Evolutionary conservation across 2,797 vertebrate genomes (phyloP).

Genomic region (Rhabdomys pumilio): DNA sequence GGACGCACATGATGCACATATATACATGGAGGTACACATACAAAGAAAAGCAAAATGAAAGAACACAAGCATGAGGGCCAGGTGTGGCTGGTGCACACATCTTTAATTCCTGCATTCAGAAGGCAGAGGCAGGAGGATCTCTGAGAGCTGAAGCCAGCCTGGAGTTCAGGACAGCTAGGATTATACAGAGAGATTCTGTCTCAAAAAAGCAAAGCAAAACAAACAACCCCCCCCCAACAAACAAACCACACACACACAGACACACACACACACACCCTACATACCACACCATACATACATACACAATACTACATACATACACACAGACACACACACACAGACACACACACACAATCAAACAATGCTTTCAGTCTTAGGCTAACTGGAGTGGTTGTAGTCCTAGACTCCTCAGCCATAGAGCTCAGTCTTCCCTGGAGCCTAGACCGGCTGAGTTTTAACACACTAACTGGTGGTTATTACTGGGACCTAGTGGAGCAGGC

Average conservation of each 20-base stretch:
- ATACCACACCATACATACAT: neutral
- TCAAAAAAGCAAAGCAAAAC: neutral
- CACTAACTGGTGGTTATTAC: neutral
- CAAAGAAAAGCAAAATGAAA: neutral
- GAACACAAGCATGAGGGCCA: neutral
- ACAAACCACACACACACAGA: neutral
- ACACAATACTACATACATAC: neutral
- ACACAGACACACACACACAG: neutral
- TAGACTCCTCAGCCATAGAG: neutral
- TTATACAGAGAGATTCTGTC: neutral
- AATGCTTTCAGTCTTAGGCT: neutral
- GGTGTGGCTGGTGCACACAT: neutral
- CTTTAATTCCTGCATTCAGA: neutral
- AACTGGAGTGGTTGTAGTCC: neutral
- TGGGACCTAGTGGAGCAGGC: neutral
- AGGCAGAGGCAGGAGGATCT: neutral
- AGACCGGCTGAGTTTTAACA: neutral
- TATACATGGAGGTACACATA: neutral
- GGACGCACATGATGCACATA: neutral
- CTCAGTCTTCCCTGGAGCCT: neutral
- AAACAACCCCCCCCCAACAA: no score
- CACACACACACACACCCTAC: neutral
- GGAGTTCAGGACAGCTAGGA: neutral
- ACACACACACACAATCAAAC: neutral
- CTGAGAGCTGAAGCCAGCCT: neutral